Conservation (phyloP, 2,113 vertebrate genomes). For the Pelecanoides urinatrix region DNA sequence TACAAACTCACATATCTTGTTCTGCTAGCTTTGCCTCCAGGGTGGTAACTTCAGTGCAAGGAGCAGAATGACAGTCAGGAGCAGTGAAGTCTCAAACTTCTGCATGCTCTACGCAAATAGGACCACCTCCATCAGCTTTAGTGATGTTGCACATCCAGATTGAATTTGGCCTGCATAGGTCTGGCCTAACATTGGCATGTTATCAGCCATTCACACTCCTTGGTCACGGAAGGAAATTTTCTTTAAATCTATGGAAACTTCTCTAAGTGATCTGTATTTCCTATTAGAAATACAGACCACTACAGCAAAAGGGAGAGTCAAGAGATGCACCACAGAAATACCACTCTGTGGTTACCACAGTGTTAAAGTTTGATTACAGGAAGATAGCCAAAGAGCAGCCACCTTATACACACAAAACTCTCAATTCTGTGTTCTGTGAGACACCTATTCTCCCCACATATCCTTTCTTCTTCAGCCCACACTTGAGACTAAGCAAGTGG, state of each 20-base stretch:
- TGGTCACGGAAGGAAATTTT: not conserved
- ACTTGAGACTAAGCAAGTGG: not conserved
- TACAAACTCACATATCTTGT: not conserved
- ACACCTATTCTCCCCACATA: not conserved
- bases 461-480: not conserved
- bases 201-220: not conserved
- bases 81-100: not conserved
- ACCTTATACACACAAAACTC: not conserved
- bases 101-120: not conserved
- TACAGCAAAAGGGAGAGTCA: not conserved
- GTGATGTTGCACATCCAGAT: not conserved
- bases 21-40: not conserved
- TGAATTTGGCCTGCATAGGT: not conserved
- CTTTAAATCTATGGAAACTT: not conserved
- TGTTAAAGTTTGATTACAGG: not conserved
- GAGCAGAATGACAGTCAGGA: not conserved
- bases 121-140: not conserved
- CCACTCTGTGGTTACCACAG: not conserved
- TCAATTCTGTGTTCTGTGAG: not conserved
- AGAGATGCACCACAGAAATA: not conserved
- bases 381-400: not conserved
- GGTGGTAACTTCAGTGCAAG: not conserved
- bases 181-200: not conserved
- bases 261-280: not conserved
- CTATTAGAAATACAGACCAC: not conserved